Conservation (phyloP, 2,113 vertebrate species). For the Mormyrus iriodes region DNA sequence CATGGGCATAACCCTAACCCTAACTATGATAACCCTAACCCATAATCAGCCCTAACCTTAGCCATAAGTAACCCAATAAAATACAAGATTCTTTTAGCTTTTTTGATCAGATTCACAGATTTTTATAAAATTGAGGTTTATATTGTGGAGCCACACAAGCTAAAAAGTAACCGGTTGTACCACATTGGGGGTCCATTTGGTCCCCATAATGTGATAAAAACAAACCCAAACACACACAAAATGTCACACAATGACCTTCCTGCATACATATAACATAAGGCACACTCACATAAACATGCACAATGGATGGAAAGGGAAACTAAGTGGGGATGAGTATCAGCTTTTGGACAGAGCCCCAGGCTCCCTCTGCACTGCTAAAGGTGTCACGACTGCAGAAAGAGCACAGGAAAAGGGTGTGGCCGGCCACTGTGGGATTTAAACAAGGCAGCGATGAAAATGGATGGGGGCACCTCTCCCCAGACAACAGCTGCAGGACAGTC, state of each 20-base stretch:
- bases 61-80: too few species aligned
- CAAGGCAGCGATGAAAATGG: not conserved
- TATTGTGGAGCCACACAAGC: not conserved
- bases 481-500: not conserved
- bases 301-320: not conserved
- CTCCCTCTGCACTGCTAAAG: not conserved
- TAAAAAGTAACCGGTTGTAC: not conserved
- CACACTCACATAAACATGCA: not conserved
- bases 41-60: too few species aligned
- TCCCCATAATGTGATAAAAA: not conserved
- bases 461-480: not conserved
- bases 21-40: too few species aligned
- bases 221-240: not conserved
- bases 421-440: not conserved
- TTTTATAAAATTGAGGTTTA: not conserved
- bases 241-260: not conserved
- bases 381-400: not conserved
- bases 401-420: not conserved
- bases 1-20: too few species aligned
- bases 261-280: not conserved
- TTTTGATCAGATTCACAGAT: not conserved
- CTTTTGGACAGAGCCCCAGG: not conserved
- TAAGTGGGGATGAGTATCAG: not conserved
- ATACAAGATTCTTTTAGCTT: not conserved
- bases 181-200: not conserved